Evolutionary conservation across 2,888 invertebrate species (phyloP).

Genomic region (Liposcelis brunnea): DNA sequence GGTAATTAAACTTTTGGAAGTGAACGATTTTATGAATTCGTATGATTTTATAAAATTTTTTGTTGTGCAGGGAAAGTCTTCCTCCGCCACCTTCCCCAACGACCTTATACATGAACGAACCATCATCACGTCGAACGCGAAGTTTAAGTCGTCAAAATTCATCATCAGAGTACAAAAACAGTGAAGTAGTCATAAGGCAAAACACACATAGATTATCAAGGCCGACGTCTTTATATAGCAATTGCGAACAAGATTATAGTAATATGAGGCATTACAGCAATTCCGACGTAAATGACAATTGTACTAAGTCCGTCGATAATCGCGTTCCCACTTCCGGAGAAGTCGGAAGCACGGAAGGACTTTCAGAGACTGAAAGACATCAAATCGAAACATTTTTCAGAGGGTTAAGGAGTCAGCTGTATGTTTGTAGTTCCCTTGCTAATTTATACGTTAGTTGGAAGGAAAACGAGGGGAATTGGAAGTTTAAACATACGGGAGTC

Average conservation of each 20-base stretch:
- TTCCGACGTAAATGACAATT: constrained; percentile 4
- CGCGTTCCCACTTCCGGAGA: too few species aligned
- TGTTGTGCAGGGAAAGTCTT: background rate
- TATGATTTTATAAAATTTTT: background rate
- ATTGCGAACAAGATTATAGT: background rate
- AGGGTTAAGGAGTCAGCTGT: constrained; percentile 62
- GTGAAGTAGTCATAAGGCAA: background rate
- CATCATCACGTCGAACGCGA: background rate
- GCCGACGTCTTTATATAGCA: constrained; percentile 3
- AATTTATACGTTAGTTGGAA: constrained; percentile 47
- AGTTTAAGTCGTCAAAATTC: background rate
- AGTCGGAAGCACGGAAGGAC: background rate
- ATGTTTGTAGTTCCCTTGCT: constrained; percentile 56
- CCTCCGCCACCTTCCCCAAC: constrained; percentile 3
- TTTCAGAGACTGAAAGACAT: constrained; percentile 44
- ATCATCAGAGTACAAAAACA: background rate
- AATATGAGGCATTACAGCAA: constrained; percentile 7
- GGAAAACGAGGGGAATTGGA: constrained; percentile 39
- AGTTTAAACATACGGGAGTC: constrained; percentile 57
- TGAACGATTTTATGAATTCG: background rate
- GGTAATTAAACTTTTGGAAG: too few species aligned
- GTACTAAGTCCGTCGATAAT: too few species aligned
- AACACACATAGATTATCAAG: background rate
- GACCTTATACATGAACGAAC: constrained; percentile 5
- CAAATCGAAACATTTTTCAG: constrained; percentile 57